A percentile compares a stretch with the other conserved stretches of the same genome.
Evolutionary conservation across 2,797 vertebrate species (phyloP).

Genomic region (Hozukius guyotensis): DNA sequence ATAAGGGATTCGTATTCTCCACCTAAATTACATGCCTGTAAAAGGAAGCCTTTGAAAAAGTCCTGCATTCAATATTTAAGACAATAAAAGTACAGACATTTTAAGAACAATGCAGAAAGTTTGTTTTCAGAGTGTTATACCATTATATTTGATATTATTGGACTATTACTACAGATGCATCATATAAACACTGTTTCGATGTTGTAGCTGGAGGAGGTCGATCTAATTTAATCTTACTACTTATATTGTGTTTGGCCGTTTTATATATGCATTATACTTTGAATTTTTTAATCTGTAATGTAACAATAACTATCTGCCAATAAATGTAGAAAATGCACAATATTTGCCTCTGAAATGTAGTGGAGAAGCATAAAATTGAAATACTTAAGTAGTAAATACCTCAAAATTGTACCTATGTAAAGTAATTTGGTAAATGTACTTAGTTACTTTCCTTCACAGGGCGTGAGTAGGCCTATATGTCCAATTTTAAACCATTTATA

Average conservation of each 20-base stretch:
- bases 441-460: not conserved
- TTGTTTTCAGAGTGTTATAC: not conserved
- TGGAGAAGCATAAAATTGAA: not conserved
- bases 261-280: not conserved
- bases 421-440: not conserved
- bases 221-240: not conserved
- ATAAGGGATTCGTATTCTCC: not conserved
- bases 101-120: not conserved
- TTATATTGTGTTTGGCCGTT: not conserved
- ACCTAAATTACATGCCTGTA: not conserved
- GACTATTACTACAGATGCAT: not conserved
- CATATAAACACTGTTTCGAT: not conserved
- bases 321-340: not conserved
- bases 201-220: not conserved
- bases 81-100: not conserved
- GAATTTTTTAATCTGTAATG: not conserved
- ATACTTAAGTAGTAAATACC: not conserved
- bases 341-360: not conserved
- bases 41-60: not conserved
- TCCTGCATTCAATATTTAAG: not conserved
- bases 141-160: not conserved
- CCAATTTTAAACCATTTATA: not conserved
- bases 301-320: not conserved
- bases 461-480: not conserved
- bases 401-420: not conserved